phyloP scores from a whole-genome alignment of 2,113 vertebrate species.

The Myotis lucifugus region DNA sequence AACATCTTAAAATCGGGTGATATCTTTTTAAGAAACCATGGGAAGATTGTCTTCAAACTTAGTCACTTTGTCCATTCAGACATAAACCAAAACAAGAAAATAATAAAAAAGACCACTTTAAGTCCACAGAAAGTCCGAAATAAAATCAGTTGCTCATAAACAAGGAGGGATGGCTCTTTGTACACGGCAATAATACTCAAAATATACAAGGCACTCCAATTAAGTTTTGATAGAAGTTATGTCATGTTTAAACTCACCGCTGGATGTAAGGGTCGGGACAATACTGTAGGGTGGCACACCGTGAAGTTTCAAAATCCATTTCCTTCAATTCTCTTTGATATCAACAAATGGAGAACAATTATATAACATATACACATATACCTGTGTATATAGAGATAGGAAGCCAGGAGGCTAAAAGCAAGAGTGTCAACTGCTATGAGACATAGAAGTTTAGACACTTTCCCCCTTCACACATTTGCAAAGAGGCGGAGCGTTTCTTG shows the following conservation, averaged over 20 bases:
- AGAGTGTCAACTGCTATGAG: conserved; percentile 92
- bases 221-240: conserved; percentile 71
- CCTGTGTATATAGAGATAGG: conserved; percentile 79
- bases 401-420: conserved; percentile 90
- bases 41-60: conserved; percentile 66
- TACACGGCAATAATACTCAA: conserved; percentile 72
- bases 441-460: conserved; percentile 90
- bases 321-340: conserved; percentile 84
- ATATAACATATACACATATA: conserved; percentile 81
- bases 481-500: conserved; percentile 89
- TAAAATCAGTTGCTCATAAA: conserved; percentile 75
- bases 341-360: conserved; percentile 79
- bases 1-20: conserved; percentile 51
- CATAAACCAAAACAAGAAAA: conserved; percentile 71
- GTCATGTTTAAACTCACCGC: conserved; percentile 90
- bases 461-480: conserved; percentile 94
- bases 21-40: conserved; percentile 40
- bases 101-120: conserved; percentile 77
- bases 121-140: conserved; percentile 80
- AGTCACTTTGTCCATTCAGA: conserved; percentile 37
- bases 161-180: conserved; percentile 73
- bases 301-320: conserved; percentile 92
- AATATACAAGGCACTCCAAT: conserved; percentile 71
- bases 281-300: conserved; percentile 91
- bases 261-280: conserved; percentile 94